Conservation (phyloP, 2,888 invertebrate genomes). For the Sepioteuthis lessoniana region DNA sequence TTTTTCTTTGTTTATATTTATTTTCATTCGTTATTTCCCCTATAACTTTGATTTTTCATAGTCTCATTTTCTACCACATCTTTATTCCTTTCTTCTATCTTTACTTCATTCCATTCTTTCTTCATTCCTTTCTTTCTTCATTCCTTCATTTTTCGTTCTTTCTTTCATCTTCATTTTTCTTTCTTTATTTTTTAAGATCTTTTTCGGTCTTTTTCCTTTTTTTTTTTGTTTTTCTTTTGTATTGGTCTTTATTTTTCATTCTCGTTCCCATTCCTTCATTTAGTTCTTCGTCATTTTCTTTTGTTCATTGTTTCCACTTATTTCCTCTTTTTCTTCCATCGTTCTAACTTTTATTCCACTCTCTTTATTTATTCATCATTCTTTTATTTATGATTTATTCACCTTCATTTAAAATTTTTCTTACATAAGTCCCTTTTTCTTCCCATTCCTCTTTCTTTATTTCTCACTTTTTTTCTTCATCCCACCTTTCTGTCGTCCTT, state of each 20-base stretch:
- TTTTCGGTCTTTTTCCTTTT: background rate
- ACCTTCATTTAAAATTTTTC: background rate
- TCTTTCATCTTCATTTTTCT: background rate
- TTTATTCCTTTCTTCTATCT: background rate
- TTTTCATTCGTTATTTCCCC: background rate
- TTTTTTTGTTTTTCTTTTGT: background rate
- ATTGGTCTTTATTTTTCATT: background rate
- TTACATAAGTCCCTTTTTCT: background rate
- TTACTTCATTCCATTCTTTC: background rate
- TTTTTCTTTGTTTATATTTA: background rate
- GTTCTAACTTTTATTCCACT: background rate
- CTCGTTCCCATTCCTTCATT: background rate
- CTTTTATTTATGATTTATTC: background rate
- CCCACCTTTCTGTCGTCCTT: background rate
- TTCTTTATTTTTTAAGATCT: background rate
- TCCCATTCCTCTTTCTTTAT: background rate
- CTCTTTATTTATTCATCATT: background rate
- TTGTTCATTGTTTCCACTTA: background rate
- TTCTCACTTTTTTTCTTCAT: background rate
- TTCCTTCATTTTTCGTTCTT: background rate
- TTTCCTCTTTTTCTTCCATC: background rate
- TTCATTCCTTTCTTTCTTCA: background rate
- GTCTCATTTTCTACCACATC: no score
- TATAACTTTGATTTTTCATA: no score
- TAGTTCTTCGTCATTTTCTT: background rate